Evolutionary conservation across 92 coral and sea anemone species (phyloP).

Genomic region (Zoanthus sociatus): DNA sequence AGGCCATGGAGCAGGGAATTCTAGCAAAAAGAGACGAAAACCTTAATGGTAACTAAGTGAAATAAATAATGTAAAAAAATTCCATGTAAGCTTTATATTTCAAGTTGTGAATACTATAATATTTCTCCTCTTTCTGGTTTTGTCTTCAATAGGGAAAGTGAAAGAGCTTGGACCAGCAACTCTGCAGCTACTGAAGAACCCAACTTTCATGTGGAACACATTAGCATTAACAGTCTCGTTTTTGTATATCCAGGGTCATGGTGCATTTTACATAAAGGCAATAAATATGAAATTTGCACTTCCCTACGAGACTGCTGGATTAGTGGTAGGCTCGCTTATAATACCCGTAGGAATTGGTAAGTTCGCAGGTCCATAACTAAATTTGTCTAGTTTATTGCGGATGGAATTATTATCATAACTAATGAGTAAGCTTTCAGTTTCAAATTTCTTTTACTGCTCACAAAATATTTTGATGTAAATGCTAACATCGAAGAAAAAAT

Average conservation of each 20-base stretch:
- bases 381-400: too few species aligned
- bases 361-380: not conserved
- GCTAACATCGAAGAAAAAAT: too few species aligned
- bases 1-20: conserved; percentile 38
- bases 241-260: conserved; percentile 17
- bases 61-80: too few species aligned
- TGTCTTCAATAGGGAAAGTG: conserved; percentile 27
- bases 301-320: conserved; percentile 20
- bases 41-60: not conserved
- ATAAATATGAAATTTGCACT: conserved; percentile 45
- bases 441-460: too few species aligned
- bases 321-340: not conserved
- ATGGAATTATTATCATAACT: too few species aligned
- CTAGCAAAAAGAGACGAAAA: conserved; percentile 26
- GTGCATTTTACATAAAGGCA: conserved; percentile 37
- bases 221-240: conserved; percentile 46
- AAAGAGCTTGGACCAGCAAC: conserved; percentile 42
- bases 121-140: not conserved
- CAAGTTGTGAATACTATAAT: not conserved
- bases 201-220: conserved; percentile 53
- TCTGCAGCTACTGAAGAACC: conserved; percentile 38
- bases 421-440: too few species aligned
- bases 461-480: too few species aligned
- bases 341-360: conserved; percentile 23
- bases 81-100: too few species aligned